Conservation (phyloP, 2,888 invertebrate species). For the Patella caerulea region DNA sequence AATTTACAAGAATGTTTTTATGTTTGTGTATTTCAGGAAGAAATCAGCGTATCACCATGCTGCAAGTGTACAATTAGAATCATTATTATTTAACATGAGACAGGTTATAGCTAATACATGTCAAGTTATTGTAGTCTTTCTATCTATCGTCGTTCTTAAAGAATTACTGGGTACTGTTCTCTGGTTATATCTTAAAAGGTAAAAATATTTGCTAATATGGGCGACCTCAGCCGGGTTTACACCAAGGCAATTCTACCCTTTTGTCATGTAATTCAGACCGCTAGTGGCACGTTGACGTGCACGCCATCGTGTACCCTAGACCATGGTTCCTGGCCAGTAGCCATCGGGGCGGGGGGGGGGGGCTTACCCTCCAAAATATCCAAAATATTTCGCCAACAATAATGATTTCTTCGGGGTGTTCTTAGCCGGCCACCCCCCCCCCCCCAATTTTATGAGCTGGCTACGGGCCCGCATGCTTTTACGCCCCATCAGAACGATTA, state of each 20-base stretch:
- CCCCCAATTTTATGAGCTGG: too few species aligned
- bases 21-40: not conserved
- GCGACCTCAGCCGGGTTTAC: not conserved
- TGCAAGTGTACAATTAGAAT: constrained; percentile 46
- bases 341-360: too few species aligned
- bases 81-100: constrained; percentile 54
- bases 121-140: constrained; percentile 62
- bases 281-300: too few species aligned
- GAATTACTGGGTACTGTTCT: constrained; percentile 64
- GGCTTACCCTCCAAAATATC: too few species aligned
- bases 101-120: constrained; percentile 62
- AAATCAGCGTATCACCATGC: constrained; percentile 1
- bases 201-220: constrained; percentile 19
- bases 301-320: too few species aligned
- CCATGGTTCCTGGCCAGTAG: too few species aligned
- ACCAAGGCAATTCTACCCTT: not conserved
- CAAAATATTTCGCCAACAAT: too few species aligned
- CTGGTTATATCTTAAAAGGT: constrained; percentile 69
- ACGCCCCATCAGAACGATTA: too few species aligned
- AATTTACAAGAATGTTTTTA: not conserved
- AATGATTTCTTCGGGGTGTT: too few species aligned
- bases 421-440: too few species aligned
- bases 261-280: too few species aligned
- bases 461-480: too few species aligned
- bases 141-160: constrained; percentile 63